These are phyloP conservation scores for Iguana delicatissima DNA, from an alignment of 2,797 vertebrate species.

Conservation along the genomic window DNA sequence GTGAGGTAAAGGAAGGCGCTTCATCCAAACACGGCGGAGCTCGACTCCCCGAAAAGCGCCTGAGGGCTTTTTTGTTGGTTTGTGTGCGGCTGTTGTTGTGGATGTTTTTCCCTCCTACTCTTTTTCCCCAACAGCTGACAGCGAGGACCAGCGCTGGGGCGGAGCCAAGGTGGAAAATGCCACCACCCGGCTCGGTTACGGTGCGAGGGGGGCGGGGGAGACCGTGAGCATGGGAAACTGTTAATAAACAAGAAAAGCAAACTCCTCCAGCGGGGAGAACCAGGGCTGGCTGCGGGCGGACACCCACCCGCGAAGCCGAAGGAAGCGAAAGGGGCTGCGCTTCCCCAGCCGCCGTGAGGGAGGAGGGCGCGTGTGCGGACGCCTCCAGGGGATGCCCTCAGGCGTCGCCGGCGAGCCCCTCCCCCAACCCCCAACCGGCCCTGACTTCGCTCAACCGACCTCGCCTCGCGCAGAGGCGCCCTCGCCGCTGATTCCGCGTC, in stretches of 20 bases:
- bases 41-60: neutral
- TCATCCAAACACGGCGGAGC: neutral
- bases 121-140: neutral
- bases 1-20: neutral
- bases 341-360: too few species aligned
- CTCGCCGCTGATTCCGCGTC: neutral
- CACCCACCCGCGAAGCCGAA: too few species aligned
- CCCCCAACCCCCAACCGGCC: neutral
- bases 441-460: neutral
- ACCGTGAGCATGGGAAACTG: too few species aligned
- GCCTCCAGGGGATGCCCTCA: too few species aligned
- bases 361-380: too few species aligned
- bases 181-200: slow-evolving; percentile 10
- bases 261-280: too few species aligned
- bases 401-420: too few species aligned
- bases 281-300: neutral
- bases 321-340: too few species aligned
- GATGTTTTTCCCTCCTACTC: neutral
- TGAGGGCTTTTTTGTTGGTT: too few species aligned
- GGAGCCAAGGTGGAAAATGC: slow-evolving; percentile 23
- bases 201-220: neutral
- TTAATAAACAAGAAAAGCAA: neutral
- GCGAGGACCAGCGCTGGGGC: neutral
- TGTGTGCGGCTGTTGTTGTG: neutral
- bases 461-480: too few species aligned